These are phyloP conservation scores for Drosophila pallidifrons DNA, from an alignment of 1,140 invertebrate genomes.

Conservation along the genomic window DNA sequence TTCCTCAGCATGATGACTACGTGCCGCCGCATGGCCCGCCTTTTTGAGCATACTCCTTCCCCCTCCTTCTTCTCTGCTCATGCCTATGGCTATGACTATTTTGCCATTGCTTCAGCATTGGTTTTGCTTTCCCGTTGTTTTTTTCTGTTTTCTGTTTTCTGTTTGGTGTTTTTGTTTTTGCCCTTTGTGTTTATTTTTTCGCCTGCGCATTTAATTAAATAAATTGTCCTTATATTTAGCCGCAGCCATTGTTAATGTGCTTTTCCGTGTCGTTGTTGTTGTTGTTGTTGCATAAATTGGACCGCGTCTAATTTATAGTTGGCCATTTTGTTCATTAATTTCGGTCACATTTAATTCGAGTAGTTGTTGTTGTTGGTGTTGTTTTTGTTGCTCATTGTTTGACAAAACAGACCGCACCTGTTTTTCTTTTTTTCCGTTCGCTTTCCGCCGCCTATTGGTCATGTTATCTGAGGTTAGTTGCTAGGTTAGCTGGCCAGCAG, in stretches of 20 bases:
- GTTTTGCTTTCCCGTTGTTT: slow-evolving; percentile 21
- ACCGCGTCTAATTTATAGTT: slow-evolving; percentile 76
- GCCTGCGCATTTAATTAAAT: slow-evolving; percentile 79
- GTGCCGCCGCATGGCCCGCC: slow-evolving; percentile 51
- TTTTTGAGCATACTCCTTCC: slow-evolving; percentile 32
- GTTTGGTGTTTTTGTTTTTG: slow-evolving; percentile 24
- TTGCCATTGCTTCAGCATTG: slow-evolving; percentile 24
- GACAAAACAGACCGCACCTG: slow-evolving; percentile 30
- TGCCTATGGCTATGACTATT: background rate
- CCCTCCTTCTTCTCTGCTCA: background rate
- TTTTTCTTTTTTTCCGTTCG: background rate
- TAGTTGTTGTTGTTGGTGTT: slow-evolving; percentile 16
- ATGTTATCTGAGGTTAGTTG: slow-evolving; percentile 14
- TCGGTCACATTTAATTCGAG: slow-evolving; percentile 40
- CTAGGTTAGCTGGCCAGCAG: background rate
- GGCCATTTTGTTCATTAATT: slow-evolving; percentile 77
- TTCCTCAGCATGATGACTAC: slow-evolving; percentile 20
- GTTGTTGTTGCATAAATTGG: slow-evolving; percentile 61
- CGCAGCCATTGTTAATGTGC: slow-evolving; percentile 46
- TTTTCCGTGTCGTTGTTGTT: slow-evolving; percentile 5
- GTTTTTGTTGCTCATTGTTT: slow-evolving; percentile 3
- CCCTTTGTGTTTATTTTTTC: slow-evolving; percentile 38
- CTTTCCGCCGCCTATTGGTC: background rate
- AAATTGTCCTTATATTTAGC: slow-evolving; percentile 75
- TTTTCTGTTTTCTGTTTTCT: slow-evolving; percentile 11